Base-by-base conservation (phyloP, 2,797 vertebrate species). In the Nannoperca obscura region DNA sequence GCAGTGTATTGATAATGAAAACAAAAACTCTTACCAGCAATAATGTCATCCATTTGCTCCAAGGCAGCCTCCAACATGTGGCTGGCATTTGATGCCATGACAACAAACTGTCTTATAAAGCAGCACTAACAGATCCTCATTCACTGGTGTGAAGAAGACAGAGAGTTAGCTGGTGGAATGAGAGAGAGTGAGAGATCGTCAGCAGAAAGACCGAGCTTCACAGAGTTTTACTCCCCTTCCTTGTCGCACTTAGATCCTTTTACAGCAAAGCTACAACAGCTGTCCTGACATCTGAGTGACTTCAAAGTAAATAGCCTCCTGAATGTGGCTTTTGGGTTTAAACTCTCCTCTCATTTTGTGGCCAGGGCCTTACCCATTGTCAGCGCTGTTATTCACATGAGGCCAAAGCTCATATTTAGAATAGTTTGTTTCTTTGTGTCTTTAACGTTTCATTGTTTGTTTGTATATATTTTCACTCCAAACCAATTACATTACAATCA, bases 1-100 rank as follows among this genome's bases (percentile, higher is more conserved):
- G 67, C 52, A 63, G 74, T 58, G 68, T 54, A 46, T 30, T 64
- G 74, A 88, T 84, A 85, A 83, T 80, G 44, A 84, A 44, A 84
- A 81, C 22, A 89, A 42, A 80, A 85, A 82, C 32, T 36, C 82
- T 78, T 96, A 98, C 97, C 97, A 94, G 97, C 96, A 84, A 97
- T 97, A 87, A 98, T 97, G 83, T 96, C 96, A 71, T 98, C 97
- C 97, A 98, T 98, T 94, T 97, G 97, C 88, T 97, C 96, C 88
- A 97, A 91, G 78, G 97, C 96, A 62, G 96, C 95, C 92, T 97
- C 96, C 83, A 98, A 93, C 88, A 95, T 94, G 27, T 97, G 96
- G 88, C 96, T 97, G 55, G 96, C 97, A 42, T 97, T 94, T 61
- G 96, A 97, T 64, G 95, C 93, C 97, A 98, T 98, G 90, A 59